Evolutionary conservation across 2,888 invertebrate genomes (phyloP), one percentile per base, ranked within the genome.

Genomic region (Thera obeliscata): DNA sequence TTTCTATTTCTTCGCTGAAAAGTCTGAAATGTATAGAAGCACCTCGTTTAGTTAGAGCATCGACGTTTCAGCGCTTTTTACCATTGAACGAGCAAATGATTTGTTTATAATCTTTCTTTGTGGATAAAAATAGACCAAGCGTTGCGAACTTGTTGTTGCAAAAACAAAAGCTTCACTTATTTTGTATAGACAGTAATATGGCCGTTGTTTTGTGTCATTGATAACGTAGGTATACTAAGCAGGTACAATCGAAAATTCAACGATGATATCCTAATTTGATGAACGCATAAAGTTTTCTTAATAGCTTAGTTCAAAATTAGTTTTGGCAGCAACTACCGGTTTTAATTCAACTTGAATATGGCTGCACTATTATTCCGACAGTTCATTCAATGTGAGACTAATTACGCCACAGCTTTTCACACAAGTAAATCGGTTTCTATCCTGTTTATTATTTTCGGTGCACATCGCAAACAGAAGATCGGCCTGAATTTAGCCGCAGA

Each of bases 401-500:
- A 61, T 64, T 60, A 50, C 5, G 22, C 52, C 58, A 33, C 35
- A 41, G 35, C 46, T 12, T 49, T 61, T 49, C 52, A 22, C 22
- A 22, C 81, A 74, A 69, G 74, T 70, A 74, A 81, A 75, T 77
- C 66, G 82, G 81, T 8, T 52, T 52, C 22, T 50, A 83, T 71
- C 70, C 71, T 64, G 60, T 66, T 79, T 78, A 78, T 80, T 78
- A 83, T 82, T 82, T 81, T 80, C 74, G 78, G 79, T 79, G 79
- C 77, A 76, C 78, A 72, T 74, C 79, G 77, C 81, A 82, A 82
- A 81, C 79, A 80, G 77, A 79, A 78, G 76, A 87, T 81, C 76
- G 79, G 69, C 71, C 79, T 85, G 86, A 86, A 87, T 84, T 80
- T 88, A 86, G 86, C 83, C 85, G 85, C 87, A 82, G 85, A 84